Evolutionary conservation across 2,888 invertebrate genomes (phyloP), one percentile per base, ranked within the genome.

Genomic region (Deilephila porcellus): DNA sequence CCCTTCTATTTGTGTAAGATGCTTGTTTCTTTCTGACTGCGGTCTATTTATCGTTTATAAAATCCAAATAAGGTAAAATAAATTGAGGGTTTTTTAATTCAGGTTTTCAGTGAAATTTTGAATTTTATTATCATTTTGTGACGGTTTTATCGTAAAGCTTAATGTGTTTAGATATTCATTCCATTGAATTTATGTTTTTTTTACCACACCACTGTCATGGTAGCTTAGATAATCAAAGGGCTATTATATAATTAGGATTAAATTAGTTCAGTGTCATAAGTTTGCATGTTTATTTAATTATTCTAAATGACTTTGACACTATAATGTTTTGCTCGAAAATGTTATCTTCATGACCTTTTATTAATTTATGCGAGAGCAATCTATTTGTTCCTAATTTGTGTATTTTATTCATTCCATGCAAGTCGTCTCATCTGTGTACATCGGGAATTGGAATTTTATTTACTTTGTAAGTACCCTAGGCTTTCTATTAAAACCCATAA

Each of bases 1-100:
- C 93, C 90, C 89, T 91, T 88, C 90, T 90, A 90, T 92, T 92
- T 92, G 89, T 90, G 90, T 92, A 91, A 92, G 93, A 79, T 91
- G 93, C 91, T 92, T 93, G 93, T 93, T 93, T 93, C 89, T 86
- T 82, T 90, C 89, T 89, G 90, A 90, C 86, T 86, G 84, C 81
- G 81, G 82, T 83, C 76, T 84, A 85, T 91, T 90, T 92, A 87
- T 91, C 86, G 45, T 67, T 64, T 25, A 86, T 87, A 85, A 90
- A 91, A 92, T 90, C 88, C 86, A 79, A 82, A 88, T 89, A 86
- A 85, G 86, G 80, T 81, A 79, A 81, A 85, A 81, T 84, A 86
- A 83, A 85, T 86, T 83, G 82, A 83, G 79, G 74, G 60, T 72
- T 79, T 76, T 75, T 73, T 78, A 77, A 78, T 78, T 29, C 52